Conservation (phyloP, 2,113 vertebrate genomes). For the Ariopsis seemanni region DNA sequence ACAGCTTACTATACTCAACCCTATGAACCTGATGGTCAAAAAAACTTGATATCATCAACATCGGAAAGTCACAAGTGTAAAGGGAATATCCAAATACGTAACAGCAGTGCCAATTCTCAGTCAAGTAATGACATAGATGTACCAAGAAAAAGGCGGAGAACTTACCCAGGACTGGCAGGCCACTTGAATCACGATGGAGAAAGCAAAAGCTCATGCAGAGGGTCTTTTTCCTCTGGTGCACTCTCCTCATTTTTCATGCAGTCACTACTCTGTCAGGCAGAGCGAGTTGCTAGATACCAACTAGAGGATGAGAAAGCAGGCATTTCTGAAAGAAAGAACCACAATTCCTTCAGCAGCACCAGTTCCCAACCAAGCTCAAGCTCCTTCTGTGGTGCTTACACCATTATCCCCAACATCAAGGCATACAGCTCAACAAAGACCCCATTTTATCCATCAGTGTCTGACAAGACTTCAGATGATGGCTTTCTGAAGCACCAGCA, state of each 20-base stretch:
- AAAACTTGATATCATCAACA: conserved; percentile 42
- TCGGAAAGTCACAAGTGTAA: conserved; percentile 61
- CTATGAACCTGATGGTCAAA: conserved; percentile 5
- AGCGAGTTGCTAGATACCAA: conserved; percentile 52
- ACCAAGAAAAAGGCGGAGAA: conserved; percentile 69
- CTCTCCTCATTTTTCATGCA: conserved; percentile 68
- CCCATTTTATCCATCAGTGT: conserved; percentile 56
- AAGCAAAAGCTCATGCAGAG: conserved; percentile 54
- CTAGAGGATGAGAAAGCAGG: conserved; percentile 44
- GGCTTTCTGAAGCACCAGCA: conserved; percentile 49
- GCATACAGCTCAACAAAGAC: conserved; percentile 49
- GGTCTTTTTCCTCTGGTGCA: conserved; percentile 68
- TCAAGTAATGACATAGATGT: conserved; percentile 15
- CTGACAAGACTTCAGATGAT: conserved; percentile 57
- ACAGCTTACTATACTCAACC: conserved; percentile 45
- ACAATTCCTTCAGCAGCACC: conserved; percentile 51
- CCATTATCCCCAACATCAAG: conserved; percentile 53
- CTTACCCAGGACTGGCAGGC: conserved; percentile 67
- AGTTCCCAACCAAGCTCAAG: conserved; percentile 48
- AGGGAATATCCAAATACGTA: conserved; percentile 58
- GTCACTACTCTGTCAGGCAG: conserved; percentile 57
- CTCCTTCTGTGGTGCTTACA: conserved; percentile 47
- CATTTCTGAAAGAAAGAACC: conserved; percentile 53
- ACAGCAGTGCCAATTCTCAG: conserved; percentile 59
- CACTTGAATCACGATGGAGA: conserved; percentile 47